Percentiles rank a stretch among this genome's conserved stretches.
phyloP scores from a whole-genome alignment of 1,140 invertebrate species.

The Cyclargus thomasi region DNA sequence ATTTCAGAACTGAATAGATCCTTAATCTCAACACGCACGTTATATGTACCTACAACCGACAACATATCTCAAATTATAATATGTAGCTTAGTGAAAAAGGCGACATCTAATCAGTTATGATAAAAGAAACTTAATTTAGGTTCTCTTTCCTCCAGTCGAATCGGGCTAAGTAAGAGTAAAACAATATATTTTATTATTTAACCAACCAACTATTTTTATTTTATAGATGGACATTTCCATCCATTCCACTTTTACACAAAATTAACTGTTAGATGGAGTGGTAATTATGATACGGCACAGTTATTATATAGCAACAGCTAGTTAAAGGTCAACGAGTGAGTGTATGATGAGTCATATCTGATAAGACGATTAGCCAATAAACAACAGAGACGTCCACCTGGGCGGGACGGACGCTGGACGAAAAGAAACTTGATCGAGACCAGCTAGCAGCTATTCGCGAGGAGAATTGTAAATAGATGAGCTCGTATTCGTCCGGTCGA shows the following conservation, averaged over 20 bases:
- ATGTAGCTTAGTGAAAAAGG: no score
- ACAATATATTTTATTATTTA: no score
- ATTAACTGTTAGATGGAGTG: no score
- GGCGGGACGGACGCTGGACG: not conserved
- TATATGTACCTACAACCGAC: not conserved
- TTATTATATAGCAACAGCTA: not conserved
- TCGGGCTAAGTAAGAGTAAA: no score
- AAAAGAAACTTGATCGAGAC: not conserved
- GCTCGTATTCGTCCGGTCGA: not conserved
- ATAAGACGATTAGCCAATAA: not conserved
- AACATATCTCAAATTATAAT: no score
- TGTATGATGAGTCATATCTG: slow-evolving; percentile 1
- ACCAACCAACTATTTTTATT: no score
- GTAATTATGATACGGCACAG: no score
- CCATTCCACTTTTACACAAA: no score
- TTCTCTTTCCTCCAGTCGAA: no score
- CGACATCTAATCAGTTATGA: no score
- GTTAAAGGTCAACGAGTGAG: not conserved
- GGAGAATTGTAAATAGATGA: not conserved
- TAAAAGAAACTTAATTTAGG: no score
- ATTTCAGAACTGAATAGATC: not conserved
- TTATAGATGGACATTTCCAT: no score
- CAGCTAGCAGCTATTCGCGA: not conserved
- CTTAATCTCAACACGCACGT: not conserved
- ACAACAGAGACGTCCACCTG: not conserved